Evolutionary conservation across 2,888 invertebrate genomes (phyloP).

Genomic region (Drosophila dives): DNA sequence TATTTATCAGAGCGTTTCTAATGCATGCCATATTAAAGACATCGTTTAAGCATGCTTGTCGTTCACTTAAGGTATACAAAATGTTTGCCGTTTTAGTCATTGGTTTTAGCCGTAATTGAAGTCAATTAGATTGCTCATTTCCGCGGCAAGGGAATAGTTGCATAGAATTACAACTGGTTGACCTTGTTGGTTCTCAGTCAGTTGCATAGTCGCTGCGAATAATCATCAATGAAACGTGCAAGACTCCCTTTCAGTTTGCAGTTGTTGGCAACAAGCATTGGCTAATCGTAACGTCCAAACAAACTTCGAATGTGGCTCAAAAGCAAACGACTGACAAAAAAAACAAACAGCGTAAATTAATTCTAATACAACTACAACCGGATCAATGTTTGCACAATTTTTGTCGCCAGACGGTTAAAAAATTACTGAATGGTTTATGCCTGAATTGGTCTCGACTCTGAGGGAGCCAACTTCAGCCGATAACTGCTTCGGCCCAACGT

Average conservation of each 20-base stretch:
- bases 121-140: slow-evolving; percentile 51
- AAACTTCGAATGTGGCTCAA: slow-evolving; percentile 33
- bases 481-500: slow-evolving; percentile 58
- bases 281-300: slow-evolving; percentile 28
- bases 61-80: slow-evolving; percentile 2
- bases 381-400: slow-evolving; percentile 79
- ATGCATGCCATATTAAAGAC: not conserved
- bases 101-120: slow-evolving; percentile 53
- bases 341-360: slow-evolving; percentile 2
- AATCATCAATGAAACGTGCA: slow-evolving; percentile 79
- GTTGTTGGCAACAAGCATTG: slow-evolving; percentile 13
- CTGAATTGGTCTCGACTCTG: slow-evolving; percentile 14
- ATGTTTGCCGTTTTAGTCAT: slow-evolving; percentile 55
- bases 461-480: slow-evolving; percentile 40
- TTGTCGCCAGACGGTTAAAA: slow-evolving; percentile 70
- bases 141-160: slow-evolving; percentile 44
- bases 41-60: not conserved
- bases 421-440: slow-evolving; percentile 67
- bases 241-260: slow-evolving; percentile 48
- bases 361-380: slow-evolving; percentile 71
- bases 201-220: slow-evolving; percentile 51
- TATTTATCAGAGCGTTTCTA: not conserved
- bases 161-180: slow-evolving; percentile 54
- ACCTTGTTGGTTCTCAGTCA: slow-evolving; percentile 57
- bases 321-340: slow-evolving; percentile 21